Evolutionary conservation across 2,797 vertebrate genomes (phyloP).

Genomic region (Poeciliopsis gracilis): DNA sequence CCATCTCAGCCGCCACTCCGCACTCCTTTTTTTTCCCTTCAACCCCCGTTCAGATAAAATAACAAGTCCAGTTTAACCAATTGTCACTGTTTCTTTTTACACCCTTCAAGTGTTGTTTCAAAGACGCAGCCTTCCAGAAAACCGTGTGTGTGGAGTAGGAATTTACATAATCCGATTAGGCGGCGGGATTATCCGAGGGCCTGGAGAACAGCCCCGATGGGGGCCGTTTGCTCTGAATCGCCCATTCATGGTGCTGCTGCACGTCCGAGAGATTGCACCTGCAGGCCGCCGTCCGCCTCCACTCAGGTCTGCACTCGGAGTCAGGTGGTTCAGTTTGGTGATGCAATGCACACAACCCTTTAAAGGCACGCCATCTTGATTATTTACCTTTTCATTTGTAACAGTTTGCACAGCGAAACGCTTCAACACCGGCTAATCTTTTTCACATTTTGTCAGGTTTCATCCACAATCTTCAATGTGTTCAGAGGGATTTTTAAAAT

Average conservation of each 20-base stretch:
- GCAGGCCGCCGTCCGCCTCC: conserved; percentile 75
- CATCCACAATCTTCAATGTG: background rate
- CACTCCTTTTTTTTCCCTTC: conserved; percentile 46
- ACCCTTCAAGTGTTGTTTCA: conserved; percentile 87
- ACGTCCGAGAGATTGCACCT: conserved; percentile 91
- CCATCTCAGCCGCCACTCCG: conserved; percentile 55
- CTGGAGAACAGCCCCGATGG: conserved; percentile 88
- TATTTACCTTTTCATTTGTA: background rate
- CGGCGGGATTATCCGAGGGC: conserved; percentile 87
- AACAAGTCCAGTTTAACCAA: conserved; percentile 81
- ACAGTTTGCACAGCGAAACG: background rate
- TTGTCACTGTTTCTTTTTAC: conserved; percentile 81
- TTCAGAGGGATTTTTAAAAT: background rate
- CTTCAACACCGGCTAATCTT: background rate
- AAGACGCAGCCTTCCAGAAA: conserved; percentile 84
- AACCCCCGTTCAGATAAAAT: conserved; percentile 70
- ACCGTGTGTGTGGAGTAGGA: conserved; percentile 88
- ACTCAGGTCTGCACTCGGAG: conserved; percentile 61
- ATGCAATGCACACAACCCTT: conserved; percentile 4
- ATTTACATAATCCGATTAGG: conserved; percentile 99
- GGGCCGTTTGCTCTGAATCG: conserved; percentile 87
- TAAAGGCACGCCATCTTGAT: background rate
- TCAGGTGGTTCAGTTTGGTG: conserved; percentile 20
- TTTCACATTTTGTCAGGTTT: background rate
- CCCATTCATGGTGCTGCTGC: conserved; percentile 91